These are phyloP conservation scores for Musca domestica DNA, from an alignment of 1,140 invertebrate genomes.

Conservation along the genomic window DNA sequence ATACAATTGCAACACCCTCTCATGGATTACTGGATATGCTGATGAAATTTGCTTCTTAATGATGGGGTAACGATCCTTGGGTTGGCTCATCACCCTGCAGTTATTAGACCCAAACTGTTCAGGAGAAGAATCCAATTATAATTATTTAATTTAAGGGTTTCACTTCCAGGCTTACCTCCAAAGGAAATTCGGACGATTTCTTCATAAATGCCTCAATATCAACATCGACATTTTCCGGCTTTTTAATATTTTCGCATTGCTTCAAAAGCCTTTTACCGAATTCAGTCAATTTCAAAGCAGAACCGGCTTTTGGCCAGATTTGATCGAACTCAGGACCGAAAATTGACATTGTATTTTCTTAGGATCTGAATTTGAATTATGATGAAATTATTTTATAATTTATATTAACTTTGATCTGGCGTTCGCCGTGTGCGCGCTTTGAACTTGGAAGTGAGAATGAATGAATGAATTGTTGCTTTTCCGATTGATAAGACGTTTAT, in stretches of 20 bases:
- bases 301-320: slow-evolving; percentile 20
- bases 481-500: no score
- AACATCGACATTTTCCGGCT: slow-evolving; percentile 1
- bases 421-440: no score
- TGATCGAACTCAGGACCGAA: slow-evolving; percentile 26
- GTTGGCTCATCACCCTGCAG: slow-evolving; percentile 26
- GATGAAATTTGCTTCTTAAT: slow-evolving; percentile 38
- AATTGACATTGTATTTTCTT: slow-evolving; percentile 4
- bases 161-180: slow-evolving; percentile 10
- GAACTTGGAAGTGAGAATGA: no score
- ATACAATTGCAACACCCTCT: slow-evolving; percentile 33
- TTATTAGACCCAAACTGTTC: slow-evolving; percentile 27
- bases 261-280: slow-evolving; percentile 17
- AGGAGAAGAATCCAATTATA: no score
- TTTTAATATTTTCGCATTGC: slow-evolving; percentile 17
- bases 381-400: no score
- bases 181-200: slow-evolving; percentile 21
- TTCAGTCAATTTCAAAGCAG: slow-evolving; percentile 5
- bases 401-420: no score
- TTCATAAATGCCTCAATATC: slow-evolving; percentile 24
- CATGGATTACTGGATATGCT: slow-evolving; percentile 47
- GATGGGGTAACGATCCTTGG: slow-evolving; percentile 18
- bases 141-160: no score
- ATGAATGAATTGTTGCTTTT: no score
- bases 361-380: no score